Evolutionary conservation across 1,140 invertebrate genomes (phyloP).

Genomic region (Himalopsyche phryganea): DNA sequence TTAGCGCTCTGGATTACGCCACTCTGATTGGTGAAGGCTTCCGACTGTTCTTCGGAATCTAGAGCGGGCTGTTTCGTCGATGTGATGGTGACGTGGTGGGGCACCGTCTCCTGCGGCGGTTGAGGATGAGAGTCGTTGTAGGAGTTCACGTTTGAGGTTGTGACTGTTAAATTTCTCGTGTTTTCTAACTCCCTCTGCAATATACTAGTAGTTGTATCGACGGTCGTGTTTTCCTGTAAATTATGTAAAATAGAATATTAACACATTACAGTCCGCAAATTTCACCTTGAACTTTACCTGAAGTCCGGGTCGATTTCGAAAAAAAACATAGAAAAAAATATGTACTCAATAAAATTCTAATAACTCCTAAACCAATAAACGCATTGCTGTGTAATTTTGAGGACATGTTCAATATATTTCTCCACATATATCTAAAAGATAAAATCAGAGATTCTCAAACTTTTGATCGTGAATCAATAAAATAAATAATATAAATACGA

Average conservation of each 20-base stretch:
- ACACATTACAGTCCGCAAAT: too few species aligned
- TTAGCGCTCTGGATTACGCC: conserved; percentile 23
- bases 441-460: too few species aligned
- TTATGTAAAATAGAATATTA: conserved; percentile 16
- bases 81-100: conserved; percentile 28
- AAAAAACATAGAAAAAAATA: too few species aligned
- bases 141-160: conserved; percentile 11
- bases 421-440: too few species aligned
- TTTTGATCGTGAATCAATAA: too few species aligned
- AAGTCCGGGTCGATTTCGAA: too few species aligned
- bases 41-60: conserved; percentile 4
- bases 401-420: too few species aligned
- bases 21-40: conserved; percentile 10
- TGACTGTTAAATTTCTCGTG: conserved; percentile 32
- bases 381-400: too few species aligned
- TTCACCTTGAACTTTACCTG: too few species aligned
- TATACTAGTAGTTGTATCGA: conserved; percentile 23
- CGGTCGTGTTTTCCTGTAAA: conserved; percentile 15
- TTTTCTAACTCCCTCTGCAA: conserved; percentile 28
- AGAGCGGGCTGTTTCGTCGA: conserved; percentile 11
- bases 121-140: conserved; percentile 16
- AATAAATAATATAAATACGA: too few species aligned
- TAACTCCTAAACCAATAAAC: too few species aligned
- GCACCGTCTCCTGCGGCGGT: conserved; percentile 1
- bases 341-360: too few species aligned